Evolutionary conservation across 2,888 invertebrate species (phyloP), one percentile per base, ranked within the genome.

Genomic region (Leptogaster cylindrica): DNA sequence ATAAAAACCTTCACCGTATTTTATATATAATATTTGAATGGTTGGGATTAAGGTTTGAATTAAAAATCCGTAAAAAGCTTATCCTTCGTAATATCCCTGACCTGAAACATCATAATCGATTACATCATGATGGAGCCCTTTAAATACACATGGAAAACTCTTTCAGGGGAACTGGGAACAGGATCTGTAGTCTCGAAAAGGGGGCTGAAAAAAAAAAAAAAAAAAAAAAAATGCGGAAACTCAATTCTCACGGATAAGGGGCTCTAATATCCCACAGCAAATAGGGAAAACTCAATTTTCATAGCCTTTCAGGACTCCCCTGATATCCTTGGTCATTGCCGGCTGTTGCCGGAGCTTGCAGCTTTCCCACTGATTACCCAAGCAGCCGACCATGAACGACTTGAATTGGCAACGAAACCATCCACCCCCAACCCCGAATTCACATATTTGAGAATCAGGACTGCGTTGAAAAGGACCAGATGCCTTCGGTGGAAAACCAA

Each of bases 361-460:
- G 68, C 65, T 68, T 68, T 68, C 65, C 68, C 65, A 36, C 68
- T 68, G 68, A 68, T 68, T 64, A 68, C 68, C 65, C 68, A 44
- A 55, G 27, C 52, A 55, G 68, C 65, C 46, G 64, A 68, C 50
- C 68, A 68, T 68, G 65, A 68, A 68, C 46, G 55, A 68, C 64
- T 68, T 44, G 64, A 68, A 55, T 55, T 65, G 52, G 55, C 48
- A 68, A 63, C 44, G 64, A 61, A 68, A 50, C 51, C 51, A 28
- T 25, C 16, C 23, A 46, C n/a, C 46, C 46, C 44, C 18, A 44
- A 44, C 5, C 44, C 2, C 20, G 10, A 41, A 66, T 25, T 23
- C 14, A 18, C 44, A 6, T 8, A 44, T 20, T 31, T 31, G 31
- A 8, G 31, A 44, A 7, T 3, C 41, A 6, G 2, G 23, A 12